Evolutionary conservation across 2,888 invertebrate genomes (phyloP), one percentile per base, ranked within the genome.

Genomic region (Bombyx huttoni): DNA sequence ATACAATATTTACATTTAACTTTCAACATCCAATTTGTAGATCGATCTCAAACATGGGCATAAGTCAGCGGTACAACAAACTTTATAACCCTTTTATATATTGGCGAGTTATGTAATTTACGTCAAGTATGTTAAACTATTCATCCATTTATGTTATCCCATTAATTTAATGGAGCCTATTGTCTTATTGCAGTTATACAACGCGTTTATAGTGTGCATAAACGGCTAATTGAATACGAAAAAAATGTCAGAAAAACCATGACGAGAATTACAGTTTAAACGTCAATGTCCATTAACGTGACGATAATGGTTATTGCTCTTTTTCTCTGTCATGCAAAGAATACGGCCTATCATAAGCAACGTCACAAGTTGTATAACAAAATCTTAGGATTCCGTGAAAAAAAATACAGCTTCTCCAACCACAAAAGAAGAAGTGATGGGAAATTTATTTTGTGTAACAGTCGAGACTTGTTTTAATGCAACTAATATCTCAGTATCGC

Each of bases 301-400:
- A 24, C 46, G 45, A n/a, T 45, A 45, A 1, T 24, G 14, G 34
- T 33, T 46, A 3, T 6, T 40, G 1, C 40, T 10, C 45, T 33
- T 46, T n/a, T 46, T 50, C 14, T 46, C n/a, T 45, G 35, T 24
- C 40, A 45, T 45, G 34, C 8, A 56, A 40, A 10, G 40, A 40
- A 7, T 1, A 10, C 40, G 68, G 67, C 68, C 64, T 68, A 65
- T 51, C 61, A 58, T 58, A 68, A 65, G 34, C 50, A 52, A 61
- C 60, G 60, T 58, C 13, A 13, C 47, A 68, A 65, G 34, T 50
- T 52, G 60, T 59, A 60, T 58, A 12, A 13, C 47, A 7, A 13
- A 47, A 47, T 46, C 12, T 46, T 46, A 34, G 34, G 33, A 12
- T 5, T 46, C 46, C 34, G 34, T 50, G n/a, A 33, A 50, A 50